Conservation (phyloP, 2,113 vertebrate species). For the Psittacula cyanocephala region DNA sequence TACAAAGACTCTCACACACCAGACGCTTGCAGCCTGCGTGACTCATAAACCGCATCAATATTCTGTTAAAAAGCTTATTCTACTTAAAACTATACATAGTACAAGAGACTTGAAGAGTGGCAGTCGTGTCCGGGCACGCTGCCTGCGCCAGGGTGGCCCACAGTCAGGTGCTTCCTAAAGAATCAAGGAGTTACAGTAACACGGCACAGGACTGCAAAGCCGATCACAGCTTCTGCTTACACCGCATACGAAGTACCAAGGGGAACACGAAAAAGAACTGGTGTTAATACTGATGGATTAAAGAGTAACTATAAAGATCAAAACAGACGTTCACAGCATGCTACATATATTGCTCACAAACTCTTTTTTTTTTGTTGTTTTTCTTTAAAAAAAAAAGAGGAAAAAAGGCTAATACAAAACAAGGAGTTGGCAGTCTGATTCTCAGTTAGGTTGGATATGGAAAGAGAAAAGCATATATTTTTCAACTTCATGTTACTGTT, state of each 20-base stretch:
- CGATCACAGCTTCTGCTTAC: conserved; percentile 80
- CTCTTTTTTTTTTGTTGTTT: neutral
- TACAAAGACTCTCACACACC: conserved; percentile 61
- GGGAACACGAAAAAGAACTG: conserved; percentile 68
- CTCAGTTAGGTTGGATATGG: conserved; percentile 56
- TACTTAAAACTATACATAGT: conserved; percentile 75
- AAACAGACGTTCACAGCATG: conserved; percentile 76
- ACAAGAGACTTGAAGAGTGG: conserved; percentile 64
- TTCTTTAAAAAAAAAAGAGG: neutral
- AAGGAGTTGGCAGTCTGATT: conserved; percentile 73
- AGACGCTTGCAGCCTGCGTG: conserved; percentile 67
- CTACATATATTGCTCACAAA: conserved; percentile 76
- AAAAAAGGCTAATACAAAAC: conserved; percentile 63
- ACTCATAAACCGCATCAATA: conserved; percentile 73
- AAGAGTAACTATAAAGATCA: conserved; percentile 66
- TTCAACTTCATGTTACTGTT: neutral
- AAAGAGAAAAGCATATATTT: conserved; percentile 70
- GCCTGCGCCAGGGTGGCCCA: conserved; percentile 72
- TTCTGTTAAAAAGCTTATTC: conserved; percentile 79
- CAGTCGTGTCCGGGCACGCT: conserved; percentile 62
- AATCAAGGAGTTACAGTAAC: conserved; percentile 76
- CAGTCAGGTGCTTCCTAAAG: conserved; percentile 73
- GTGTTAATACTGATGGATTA: conserved; percentile 81
- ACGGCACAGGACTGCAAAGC: conserved; percentile 78
- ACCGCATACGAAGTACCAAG: conserved; percentile 74